Base-by-base conservation (phyloP, 1,140 invertebrate species). In the Eurosta solidaginis region DNA sequence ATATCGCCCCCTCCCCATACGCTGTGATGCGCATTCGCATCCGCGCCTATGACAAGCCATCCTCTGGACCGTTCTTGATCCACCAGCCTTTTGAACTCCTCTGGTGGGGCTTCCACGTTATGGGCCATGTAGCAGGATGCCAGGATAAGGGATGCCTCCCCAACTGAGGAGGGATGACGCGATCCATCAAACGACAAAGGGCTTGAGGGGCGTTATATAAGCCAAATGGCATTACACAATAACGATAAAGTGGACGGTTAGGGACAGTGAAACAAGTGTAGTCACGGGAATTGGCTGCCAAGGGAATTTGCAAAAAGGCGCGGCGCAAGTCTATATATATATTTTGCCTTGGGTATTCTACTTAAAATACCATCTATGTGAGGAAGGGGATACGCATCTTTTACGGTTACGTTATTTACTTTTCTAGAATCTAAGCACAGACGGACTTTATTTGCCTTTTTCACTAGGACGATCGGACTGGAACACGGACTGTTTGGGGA, bases 201-300 rank as follows among this genome's bases (percentile, higher is more conserved):
- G 42, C 42, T 44, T 44, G 42, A 44, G 5, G 42, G 12, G 42
- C 42, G 42, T 44, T 44, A 12, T 12, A 44, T 44, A 44, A 82
- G 36, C 82, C 85, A 12, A 44, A 44, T 6, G 42, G 42, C 12
- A 44, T 44, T 44, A 44, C 12, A 12, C 5, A 12, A 12, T 44
- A 44, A 44, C 42, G 42, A 44, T 44, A 44, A 44, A 44, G 12
- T 12, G 42, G 42, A 12, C 83, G 42, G 42, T 80, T 59, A 85
- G 82, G 79, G 17, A 79, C 79, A 20, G 81, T 81, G 49, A 89
- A 88, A 0, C 84, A 87, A 1, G 89, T 89, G 74, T 89, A 89
- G 12, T 79, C 73, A 44, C 77, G 74, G 17, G 77, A 81, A 20
- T 77, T 73, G n/a, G 73, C 22, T 0, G 79, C 76, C 27, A 82